Base-by-base conservation (phyloP, 2,888 invertebrate genomes). In the Nowickia ferox region DNA sequence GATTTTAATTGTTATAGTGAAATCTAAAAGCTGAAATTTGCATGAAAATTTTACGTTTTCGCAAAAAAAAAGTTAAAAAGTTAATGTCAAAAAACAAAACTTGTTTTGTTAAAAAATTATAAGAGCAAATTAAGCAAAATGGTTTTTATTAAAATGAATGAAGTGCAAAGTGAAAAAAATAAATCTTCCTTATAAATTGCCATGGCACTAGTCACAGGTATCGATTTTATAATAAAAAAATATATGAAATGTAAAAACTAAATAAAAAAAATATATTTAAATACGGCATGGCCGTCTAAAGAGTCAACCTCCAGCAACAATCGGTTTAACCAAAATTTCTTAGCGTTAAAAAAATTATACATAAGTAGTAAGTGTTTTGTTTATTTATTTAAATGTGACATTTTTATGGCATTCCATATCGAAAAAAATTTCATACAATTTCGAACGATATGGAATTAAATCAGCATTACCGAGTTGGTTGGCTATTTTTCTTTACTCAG, bases 151-250 rank as follows among this genome's bases (percentile, higher is more conserved):
- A 13, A 66, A 42, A 74, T 57, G 66, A 42, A 22, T 71, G 66
- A 80, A 44, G 83, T 72, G 81, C 66, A 77, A 72, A 63, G 72
- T 69, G 61, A 48, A 71, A 46, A n/a, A 51, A 66, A 19, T 11
- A 30, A 30, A 57, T 30, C 1, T 8, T 74, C 4, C 13, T 59
- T 38, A 59, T 15, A 53, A 74, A 53, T 63, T 84, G 74, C 75
- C 83, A 86, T 86, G 83, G 83, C 86, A 86, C 86, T 80, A 80
- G 68, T 53, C 82, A 86, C 78, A 79, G 83, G 71, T 86, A 38
- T 65, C 11, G 48, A 72, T 46, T 63, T 42, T 9, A 59, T 51
- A 71, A 48, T 13, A 48, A 69, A 59, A 69, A 48, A 75, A 71
- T 15, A 6, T 61, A 9, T 38, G 15, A 68, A 46, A 55, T 42